Evolutionary conservation across 1,140 invertebrate species (phyloP), one percentile per base, ranked within the genome.

Genomic region (Scaptomyza hsui): DNA sequence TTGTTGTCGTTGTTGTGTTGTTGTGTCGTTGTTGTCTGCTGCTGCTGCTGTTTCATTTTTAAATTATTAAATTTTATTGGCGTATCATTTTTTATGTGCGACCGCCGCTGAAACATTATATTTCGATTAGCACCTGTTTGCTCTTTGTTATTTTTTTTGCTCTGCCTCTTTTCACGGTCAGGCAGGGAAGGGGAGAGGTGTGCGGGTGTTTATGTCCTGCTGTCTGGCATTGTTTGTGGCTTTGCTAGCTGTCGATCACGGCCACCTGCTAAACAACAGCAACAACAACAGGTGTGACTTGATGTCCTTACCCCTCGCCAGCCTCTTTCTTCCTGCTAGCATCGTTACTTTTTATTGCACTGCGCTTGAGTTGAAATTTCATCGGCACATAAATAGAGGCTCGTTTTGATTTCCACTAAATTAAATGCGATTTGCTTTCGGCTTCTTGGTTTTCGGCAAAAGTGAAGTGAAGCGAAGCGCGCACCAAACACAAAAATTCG

Each of bases 1-100:
- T n/a, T n/a, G n/a, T n/a, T 18, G 48, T 59, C 45, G 44, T n/a
- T 49, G n/a, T 29, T 49, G 13, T 35, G 12, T 47, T 32, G 1
- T n/a, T 64, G 59, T 18, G 48, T 59, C 45, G 44, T n/a, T 49
- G n/a, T 29, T 49, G 13, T 29, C n/a, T 32, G 12, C n/a, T 41
- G 51, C 21, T 39, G 19, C 57, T 85, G 72, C 76, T 80, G 72
- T 86, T 86, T 88, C 74, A 75, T 82, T 82, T 88, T 88, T 86
- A 88, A 86, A 86, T 86, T 86, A 86, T 86, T 82, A 88, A 88
- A 86, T 86, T 86, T 88, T 86, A 86, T 86, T 86, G 83, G 71
- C 83, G 72, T 82, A 86, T 86, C 78, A 89, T 80, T 88, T 86
- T 86, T 86, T 86, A 86, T 86, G 82, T 68, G 79, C 80, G 81